phyloP scores from a whole-genome alignment of 2,888 invertebrate species.

The Ophraella communa region DNA sequence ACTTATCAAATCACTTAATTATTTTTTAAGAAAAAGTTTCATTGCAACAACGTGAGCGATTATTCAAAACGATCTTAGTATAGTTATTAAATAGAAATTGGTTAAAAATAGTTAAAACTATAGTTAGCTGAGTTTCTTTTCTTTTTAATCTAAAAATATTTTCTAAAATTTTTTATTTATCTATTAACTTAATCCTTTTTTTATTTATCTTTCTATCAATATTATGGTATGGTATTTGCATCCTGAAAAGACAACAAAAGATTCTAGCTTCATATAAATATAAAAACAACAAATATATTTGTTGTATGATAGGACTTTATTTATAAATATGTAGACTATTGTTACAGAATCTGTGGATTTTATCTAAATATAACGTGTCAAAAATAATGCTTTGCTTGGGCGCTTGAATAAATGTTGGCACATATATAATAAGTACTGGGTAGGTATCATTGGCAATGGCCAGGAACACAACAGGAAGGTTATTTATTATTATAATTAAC shows the following conservation, averaged over 20 bases:
- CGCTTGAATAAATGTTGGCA: slow-evolving; percentile 23
- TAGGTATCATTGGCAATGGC: slow-evolving; percentile 33
- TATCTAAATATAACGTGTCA: background rate
- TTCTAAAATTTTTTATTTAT: background rate
- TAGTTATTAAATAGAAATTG: no score
- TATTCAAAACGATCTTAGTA: no score
- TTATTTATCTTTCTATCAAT: no score
- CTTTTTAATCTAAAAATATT: background rate
- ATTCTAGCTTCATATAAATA: background rate
- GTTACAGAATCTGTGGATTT: background rate
- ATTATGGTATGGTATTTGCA: no score
- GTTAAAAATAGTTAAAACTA: no score
- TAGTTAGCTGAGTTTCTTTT: no score
- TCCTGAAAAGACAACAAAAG: no score
- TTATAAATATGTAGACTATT: background rate
- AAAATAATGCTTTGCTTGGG: background rate
- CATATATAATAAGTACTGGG: slow-evolving; percentile 8
- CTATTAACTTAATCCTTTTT: background rate
- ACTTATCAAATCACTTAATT: no score
- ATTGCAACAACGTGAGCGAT: no score
- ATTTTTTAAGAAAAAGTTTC: no score
- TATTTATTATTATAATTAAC: slow-evolving; percentile 26
- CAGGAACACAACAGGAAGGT: slow-evolving; percentile 23
- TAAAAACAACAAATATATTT: background rate
- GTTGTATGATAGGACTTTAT: no score